Percentiles rank a stretch among this genome's conserved stretches.
Evolutionary conservation across 2,888 invertebrate genomes (phyloP).

Genomic region (Lithophane ornitopus): DNA sequence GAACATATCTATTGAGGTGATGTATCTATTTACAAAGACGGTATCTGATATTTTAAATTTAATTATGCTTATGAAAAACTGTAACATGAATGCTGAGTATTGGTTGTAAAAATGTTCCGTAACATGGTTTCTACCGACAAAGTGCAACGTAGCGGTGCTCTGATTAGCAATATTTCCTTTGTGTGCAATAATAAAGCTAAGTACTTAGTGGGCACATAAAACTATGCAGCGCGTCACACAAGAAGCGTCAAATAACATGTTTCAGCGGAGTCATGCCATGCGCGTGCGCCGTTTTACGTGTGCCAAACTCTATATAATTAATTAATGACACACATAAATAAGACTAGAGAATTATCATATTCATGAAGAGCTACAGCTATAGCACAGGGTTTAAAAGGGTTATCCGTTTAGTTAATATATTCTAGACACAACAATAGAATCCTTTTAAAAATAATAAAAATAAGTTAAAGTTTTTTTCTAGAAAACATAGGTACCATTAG

Average conservation of each 20-base stretch:
- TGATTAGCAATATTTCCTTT: constrained; percentile 66
- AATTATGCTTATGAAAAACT: constrained; percentile 59
- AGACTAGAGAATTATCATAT: background rate
- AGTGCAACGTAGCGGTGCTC: constrained; percentile 39
- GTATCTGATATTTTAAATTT: constrained; percentile 64
- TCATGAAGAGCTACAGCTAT: background rate
- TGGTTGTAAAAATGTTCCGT: constrained; percentile 61
- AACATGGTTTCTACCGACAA: constrained; percentile 36
- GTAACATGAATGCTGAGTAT: constrained; percentile 40
- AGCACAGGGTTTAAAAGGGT: background rate
- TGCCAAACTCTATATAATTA: constrained; percentile 37
- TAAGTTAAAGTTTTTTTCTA: background rate
- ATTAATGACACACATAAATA: constrained; percentile 2
- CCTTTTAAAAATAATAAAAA: background rate
- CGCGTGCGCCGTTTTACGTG: constrained; percentile 10
- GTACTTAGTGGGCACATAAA: constrained; percentile 40
- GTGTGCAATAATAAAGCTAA: constrained; percentile 52
- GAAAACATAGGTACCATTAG: background rate
- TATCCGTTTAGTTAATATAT: background rate
- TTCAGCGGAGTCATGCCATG: constrained; percentile 24
- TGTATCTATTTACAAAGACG: constrained; percentile 69
- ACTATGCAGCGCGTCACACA: constrained; percentile 39
- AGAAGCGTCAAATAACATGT: constrained; percentile 45
- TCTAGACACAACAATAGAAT: background rate
- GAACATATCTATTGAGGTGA: constrained; percentile 79